A percentile compares a stretch with the other conserved stretches of the same genome.
These are phyloP conservation scores for Hirundo rustica DNA, from an alignment of 2,797 vertebrate genomes.

Conservation along the genomic window DNA sequence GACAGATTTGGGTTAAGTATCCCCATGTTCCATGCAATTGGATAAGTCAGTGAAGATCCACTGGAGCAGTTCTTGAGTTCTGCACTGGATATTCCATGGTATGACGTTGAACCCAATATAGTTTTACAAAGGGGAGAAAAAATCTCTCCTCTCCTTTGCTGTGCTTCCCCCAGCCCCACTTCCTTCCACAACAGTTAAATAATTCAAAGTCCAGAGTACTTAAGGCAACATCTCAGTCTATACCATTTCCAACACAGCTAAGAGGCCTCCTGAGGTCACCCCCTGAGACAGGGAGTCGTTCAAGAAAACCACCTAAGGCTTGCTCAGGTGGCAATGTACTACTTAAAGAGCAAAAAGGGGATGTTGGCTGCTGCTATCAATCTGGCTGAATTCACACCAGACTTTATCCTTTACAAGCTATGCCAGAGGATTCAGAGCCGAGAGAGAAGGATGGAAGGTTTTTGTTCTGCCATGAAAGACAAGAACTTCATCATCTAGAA, in stretches of 20 bases:
- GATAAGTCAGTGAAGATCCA: conserved; percentile 67
- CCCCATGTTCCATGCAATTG: conserved; percentile 71
- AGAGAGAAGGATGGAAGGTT: background rate
- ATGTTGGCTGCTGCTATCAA: background rate
- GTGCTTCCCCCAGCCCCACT: background rate
- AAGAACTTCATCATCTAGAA: background rate
- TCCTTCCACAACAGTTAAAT: conserved; percentile 53
- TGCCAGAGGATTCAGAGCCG: background rate
- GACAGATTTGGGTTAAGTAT: conserved; percentile 84
- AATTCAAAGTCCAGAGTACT: conserved; percentile 46
- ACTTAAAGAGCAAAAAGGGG: background rate
- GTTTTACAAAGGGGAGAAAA: conserved; percentile 11
- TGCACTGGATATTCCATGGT: conserved; percentile 43
- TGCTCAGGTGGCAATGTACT: background rate
- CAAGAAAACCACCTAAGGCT: conserved; percentile 7
- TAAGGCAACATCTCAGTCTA: conserved; percentile 39
- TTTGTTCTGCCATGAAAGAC: background rate
- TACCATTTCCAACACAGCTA: background rate
- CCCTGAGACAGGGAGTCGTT: background rate
- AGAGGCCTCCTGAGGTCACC: conserved; percentile 41
- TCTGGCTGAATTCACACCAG: conserved; percentile 13
- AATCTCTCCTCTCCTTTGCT: background rate
- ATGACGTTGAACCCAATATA: conserved; percentile 33
- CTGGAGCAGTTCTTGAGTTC: conserved; percentile 66
- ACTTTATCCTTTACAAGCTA: background rate